phyloP scores from a whole-genome alignment of 2,888 invertebrate genomes.

The Hypena proboscidalis region DNA sequence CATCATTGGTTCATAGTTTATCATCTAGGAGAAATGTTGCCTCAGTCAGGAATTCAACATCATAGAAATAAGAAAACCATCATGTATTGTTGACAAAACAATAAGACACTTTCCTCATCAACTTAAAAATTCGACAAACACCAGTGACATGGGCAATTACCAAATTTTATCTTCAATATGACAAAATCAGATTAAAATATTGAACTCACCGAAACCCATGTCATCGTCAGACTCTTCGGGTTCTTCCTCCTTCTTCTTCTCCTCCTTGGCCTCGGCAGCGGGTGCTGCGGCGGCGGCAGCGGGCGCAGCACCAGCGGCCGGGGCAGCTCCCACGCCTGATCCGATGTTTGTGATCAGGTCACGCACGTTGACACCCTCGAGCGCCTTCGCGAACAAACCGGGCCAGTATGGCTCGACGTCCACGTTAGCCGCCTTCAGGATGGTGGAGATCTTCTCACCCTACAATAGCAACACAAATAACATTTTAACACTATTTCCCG shows the following conservation, averaged over 20 bases:
- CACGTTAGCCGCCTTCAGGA: slow-evolving; percentile 98
- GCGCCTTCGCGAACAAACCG: slow-evolving; percentile 97
- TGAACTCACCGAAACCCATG: slow-evolving; percentile 94
- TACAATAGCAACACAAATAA: slow-evolving; percentile 55
- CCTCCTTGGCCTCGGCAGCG: slow-evolving; percentile 89
- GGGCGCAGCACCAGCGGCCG: slow-evolving; percentile 89
- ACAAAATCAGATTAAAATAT: slow-evolving; percentile 2
- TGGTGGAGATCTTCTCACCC: slow-evolving; percentile 98
- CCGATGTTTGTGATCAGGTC: slow-evolving; percentile 97
- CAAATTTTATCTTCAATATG: too few relatives aligned
- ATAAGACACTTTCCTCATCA: too few relatives aligned
- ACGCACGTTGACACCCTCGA: slow-evolving; percentile 97
- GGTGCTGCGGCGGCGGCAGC: slow-evolving; percentile 89
- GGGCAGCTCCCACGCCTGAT: slow-evolving; percentile 94
- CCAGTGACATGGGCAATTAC: too few relatives aligned
- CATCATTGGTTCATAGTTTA: too few relatives aligned
- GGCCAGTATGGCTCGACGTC: slow-evolving; percentile 99
- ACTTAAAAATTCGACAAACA: too few relatives aligned
- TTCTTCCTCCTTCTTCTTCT: slow-evolving; percentile 92
- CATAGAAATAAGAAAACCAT: too few relatives aligned
- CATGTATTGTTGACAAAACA: too few relatives aligned
- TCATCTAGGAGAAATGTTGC: too few relatives aligned
- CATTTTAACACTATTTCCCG: slow-evolving; percentile 11
- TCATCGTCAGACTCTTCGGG: slow-evolving; percentile 95
- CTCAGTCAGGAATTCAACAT: too few relatives aligned